These are phyloP conservation scores for Leptinotarsa rubiginosa DNA, from an alignment of 2,888 invertebrate species.

Conservation along the genomic window DNA sequence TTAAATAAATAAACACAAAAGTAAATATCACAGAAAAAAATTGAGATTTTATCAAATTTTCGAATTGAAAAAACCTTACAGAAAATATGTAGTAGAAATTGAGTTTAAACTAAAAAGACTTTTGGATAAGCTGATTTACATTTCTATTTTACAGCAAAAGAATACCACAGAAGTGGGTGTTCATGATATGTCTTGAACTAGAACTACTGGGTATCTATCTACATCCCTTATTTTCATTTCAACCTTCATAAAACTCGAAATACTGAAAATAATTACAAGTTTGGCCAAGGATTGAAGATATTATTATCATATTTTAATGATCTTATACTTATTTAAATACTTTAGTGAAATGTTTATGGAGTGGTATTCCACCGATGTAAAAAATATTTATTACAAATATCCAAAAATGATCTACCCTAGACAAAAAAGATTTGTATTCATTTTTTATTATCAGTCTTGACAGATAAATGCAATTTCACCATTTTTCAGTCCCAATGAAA, in stretches of 20 bases:
- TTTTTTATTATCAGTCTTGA: slow-evolving; percentile 5
- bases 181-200: not conserved
- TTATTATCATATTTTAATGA: not conserved
- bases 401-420: not conserved
- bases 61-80: slow-evolving; percentile 16
- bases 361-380: not conserved
- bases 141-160: not conserved
- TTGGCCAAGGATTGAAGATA: not conserved
- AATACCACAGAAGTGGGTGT: not conserved
- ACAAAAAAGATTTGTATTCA: not conserved
- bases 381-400: slow-evolving; percentile 9
- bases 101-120: not conserved
- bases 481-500: slow-evolving; percentile 8
- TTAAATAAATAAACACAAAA: slow-evolving; percentile 31
- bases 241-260: not conserved
- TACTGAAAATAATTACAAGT: not conserved
- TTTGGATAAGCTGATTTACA: not conserved
- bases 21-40: slow-evolving; percentile 41
- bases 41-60: slow-evolving; percentile 31
- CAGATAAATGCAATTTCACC: slow-evolving; percentile 12
- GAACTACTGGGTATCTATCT: not conserved
- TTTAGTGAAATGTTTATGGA: not conserved
- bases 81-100: not conserved
- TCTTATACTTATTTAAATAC: not conserved
- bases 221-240: not conserved